These are phyloP conservation scores for Xylota segnis DNA, from an alignment of 2,888 invertebrate genomes.

Conservation along the genomic window DNA sequence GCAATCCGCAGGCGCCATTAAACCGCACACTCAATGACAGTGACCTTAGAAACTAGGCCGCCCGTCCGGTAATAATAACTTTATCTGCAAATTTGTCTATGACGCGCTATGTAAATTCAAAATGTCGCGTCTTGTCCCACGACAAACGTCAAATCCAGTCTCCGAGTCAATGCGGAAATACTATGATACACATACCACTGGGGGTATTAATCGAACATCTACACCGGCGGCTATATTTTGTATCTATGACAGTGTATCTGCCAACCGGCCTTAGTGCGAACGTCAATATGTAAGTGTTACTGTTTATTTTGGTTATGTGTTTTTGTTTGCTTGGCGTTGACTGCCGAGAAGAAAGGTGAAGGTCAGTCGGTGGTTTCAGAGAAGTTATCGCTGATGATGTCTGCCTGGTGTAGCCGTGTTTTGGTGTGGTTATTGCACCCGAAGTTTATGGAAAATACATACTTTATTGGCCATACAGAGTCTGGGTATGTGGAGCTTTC, in stretches of 20 bases:
- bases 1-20: background rate
- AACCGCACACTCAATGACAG: conserved; percentile 2
- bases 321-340: conserved; percentile 22
- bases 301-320: conserved; percentile 7
- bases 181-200: background rate
- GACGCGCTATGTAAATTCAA: conserved; percentile 7
- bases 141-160: background rate
- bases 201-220: background rate
- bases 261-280: conserved; percentile 7
- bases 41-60: conserved; percentile 29
- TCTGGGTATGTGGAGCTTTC: background rate
- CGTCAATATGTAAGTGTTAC: background rate
- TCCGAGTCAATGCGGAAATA: conserved; percentile 22
- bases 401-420: background rate
- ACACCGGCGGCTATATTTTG: conserved; percentile 18
- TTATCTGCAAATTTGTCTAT: conserved; percentile 33
- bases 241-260: background rate
- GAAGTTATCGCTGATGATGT: conserved; percentile 7
- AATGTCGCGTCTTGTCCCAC: background rate
- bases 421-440: conserved; percentile 56
- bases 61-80: background rate
- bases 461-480: too few species aligned
- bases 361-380: conserved; percentile 10
- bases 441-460: background rate
- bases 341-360: conserved; percentile 36